Evolutionary conservation across 2,888 invertebrate species (phyloP).

Genomic region (Notocelia uddmanniana): DNA sequence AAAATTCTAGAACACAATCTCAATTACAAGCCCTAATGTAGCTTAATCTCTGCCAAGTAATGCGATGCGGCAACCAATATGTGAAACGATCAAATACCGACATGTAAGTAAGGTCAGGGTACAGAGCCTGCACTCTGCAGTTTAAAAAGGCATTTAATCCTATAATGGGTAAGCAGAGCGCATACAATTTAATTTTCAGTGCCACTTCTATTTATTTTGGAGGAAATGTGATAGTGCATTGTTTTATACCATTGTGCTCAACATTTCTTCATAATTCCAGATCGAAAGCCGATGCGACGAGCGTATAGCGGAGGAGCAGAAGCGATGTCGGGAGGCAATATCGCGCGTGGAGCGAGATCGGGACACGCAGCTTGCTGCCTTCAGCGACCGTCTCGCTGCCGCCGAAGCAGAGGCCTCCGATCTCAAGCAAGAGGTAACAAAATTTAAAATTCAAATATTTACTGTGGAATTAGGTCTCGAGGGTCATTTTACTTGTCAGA

Average conservation of each 20-base stretch:
- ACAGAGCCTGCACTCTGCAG: not conserved
- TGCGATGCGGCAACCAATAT: slow-evolving; percentile 7
- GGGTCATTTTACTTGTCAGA: too few relatives aligned
- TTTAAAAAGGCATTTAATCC: too few relatives aligned
- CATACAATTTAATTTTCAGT: too few relatives aligned
- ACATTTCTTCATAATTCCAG: slow-evolving; percentile 66
- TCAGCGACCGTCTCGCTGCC: slow-evolving; percentile 75
- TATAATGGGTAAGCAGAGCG: too few relatives aligned
- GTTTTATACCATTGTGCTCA: not conserved
- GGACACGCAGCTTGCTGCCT: slow-evolving; percentile 75
- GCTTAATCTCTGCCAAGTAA: slow-evolving; percentile 18
- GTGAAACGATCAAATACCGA: not conserved
- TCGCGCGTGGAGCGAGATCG: slow-evolving; percentile 94
- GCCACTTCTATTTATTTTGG: too few relatives aligned
- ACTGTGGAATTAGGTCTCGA: too few relatives aligned
- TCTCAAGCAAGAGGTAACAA: slow-evolving; percentile 80
- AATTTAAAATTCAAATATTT: too few relatives aligned
- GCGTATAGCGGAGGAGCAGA: slow-evolving; percentile 92
- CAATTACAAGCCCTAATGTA: slow-evolving; percentile 20
- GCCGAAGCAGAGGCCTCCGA: slow-evolving; percentile 84
- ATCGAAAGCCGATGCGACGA: slow-evolving; percentile 91
- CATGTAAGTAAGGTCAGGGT: too few relatives aligned
- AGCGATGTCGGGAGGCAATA: slow-evolving; percentile 93
- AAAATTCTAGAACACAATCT: slow-evolving; percentile 11
- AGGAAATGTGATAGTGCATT: too few relatives aligned